Base-by-base conservation (phyloP, 2,113 vertebrate genomes). In the Myotis yumanensis region DNA sequence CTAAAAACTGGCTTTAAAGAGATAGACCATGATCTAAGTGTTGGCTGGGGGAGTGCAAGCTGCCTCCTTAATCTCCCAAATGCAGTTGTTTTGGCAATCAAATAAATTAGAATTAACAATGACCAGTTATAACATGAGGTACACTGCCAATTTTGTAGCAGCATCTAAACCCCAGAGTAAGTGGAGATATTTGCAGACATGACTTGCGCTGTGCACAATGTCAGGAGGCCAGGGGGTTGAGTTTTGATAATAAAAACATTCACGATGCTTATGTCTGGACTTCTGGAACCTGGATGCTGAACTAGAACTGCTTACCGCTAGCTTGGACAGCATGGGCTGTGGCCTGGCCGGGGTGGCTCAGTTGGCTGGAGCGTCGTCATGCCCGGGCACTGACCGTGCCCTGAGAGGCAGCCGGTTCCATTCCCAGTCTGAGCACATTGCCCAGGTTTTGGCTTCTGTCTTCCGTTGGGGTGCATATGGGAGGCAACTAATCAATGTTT, bases 41-140 rank as follows among this genome's bases (percentile, higher is more conserved):
- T 89, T 94, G 93, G 75, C 89, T 73, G 32, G 12, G 48, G 59
- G 40, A 88, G 57, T 43, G 51, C 69, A 86, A 46, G 40, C 88
- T 92, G 90, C 12, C 52, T 94, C 68, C 54, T 35, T 80, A 77
- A 87, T 69, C 79, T 96, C 91, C 75, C 59, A 59, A 84, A 80
- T 85, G 83, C 71, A 62, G 66, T 85, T 68, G 80, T 92, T 96
- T 94, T 69, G 89, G 83, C 84, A 71, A 86, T 93, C 94, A 95
- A 81, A 90, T 95, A 96, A 96, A 97, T 96, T 83, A 95, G 86
- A 95, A 96, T 96, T 93, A 97, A 94, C 89, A 89, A 48, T 3
- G 14, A 83, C 92, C 97, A 95, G 93, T 97, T 96, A 95, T 92
- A 91, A 96, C 95, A 97, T 86, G 90, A 76, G 66, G 80, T 92